Conservation (phyloP, 2,888 invertebrate genomes). For the Auanema freiburgensis region DNA sequence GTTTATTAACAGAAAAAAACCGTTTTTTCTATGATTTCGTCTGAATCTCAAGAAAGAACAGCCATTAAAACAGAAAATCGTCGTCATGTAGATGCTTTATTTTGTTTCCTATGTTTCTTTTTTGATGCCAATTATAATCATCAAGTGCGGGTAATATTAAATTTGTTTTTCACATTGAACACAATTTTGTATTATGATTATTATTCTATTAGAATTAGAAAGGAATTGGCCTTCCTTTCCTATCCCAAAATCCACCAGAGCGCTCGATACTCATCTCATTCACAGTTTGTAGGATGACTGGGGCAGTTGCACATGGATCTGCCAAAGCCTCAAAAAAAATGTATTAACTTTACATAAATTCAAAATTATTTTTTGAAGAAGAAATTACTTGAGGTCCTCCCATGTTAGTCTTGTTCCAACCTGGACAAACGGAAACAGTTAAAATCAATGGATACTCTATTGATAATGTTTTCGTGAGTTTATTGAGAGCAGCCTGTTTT, state of each 20-base stretch:
- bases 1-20: no score
- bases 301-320: constrained; percentile 10
- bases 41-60: no score
- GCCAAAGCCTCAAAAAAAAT: not conserved
- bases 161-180: no score
- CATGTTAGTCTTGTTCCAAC: constrained; percentile 15
- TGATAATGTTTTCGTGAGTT: constrained; percentile 17
- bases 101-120: no score
- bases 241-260: constrained; percentile 16
- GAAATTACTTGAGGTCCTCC: constrained; percentile 3
- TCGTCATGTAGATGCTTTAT: no score
- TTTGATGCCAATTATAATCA: no score
- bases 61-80: no score
- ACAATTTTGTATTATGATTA: no score
- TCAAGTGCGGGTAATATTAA: no score
- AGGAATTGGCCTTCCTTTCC: constrained; percentile 15
- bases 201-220: constrained; percentile 12
- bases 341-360: no score
- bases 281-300: not conserved
- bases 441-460: constrained; percentile 10
- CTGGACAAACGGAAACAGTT: constrained; percentile 16
- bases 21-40: no score
- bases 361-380: no score
- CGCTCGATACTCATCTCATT: constrained; percentile 13
- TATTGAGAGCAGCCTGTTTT: constrained; percentile 15